Evolutionary conservation across 1,140 invertebrate genomes (phyloP).

Genomic region (Ridgeia piscesae): DNA sequence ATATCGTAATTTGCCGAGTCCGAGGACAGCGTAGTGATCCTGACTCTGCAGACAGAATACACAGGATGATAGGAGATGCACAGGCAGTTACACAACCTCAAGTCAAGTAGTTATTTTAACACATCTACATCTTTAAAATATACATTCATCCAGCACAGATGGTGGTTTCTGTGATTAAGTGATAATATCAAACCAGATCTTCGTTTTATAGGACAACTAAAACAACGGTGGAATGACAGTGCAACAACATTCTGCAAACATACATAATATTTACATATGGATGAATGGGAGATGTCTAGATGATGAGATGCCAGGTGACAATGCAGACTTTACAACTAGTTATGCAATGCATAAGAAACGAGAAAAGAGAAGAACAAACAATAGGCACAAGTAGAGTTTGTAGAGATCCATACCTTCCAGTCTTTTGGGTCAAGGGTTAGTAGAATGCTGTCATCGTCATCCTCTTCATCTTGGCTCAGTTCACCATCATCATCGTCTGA

Average conservation of each 20-base stretch:
- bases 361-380: not conserved
- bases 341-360: not conserved
- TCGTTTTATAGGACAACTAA: too few relatives aligned
- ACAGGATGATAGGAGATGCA: not conserved
- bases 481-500: conserved; percentile 26
- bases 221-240: too few relatives aligned
- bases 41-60: conserved; percentile 68
- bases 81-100: not conserved
- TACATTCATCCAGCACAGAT: too few relatives aligned
- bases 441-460: conserved; percentile 70
- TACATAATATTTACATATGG: too few relatives aligned
- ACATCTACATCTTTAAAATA: too few relatives aligned
- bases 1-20: conserved; percentile 76
- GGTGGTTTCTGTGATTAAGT: too few relatives aligned
- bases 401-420: conserved; percentile 71
- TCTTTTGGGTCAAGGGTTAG: conserved; percentile 91
- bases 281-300: not conserved
- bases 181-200: too few relatives aligned
- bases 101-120: not conserved
- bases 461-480: conserved; percentile 43
- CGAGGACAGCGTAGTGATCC: conserved; percentile 93
- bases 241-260: too few relatives aligned
- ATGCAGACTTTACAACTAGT: conserved; percentile 2
- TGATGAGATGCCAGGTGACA: not conserved
- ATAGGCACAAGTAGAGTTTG: not conserved